Evolutionary conservation across 2,888 invertebrate genomes (phyloP).

Genomic region (Sarcophaga variegata): DNA sequence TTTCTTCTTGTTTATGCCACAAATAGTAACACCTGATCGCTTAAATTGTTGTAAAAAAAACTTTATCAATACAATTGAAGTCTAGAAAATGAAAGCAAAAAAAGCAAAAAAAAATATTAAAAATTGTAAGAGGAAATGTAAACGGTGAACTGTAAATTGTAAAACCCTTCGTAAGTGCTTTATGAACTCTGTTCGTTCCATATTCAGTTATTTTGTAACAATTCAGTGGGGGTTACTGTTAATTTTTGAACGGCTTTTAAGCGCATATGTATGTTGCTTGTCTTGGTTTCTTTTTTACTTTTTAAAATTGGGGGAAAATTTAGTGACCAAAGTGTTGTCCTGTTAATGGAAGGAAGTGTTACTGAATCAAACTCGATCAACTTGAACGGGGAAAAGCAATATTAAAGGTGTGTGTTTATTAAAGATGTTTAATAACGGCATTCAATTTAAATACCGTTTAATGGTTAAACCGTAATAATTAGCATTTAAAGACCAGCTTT

Average conservation of each 20-base stretch:
- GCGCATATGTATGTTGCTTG: neutral
- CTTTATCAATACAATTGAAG: neutral
- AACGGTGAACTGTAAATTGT: neutral
- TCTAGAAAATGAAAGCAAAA: too few species aligned
- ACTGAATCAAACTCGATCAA: constrained; percentile 45
- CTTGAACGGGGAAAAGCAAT: constrained; percentile 27
- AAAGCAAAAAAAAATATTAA: neutral
- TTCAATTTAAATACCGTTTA: constrained; percentile 13
- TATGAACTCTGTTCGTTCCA: neutral
- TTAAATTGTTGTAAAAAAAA: constrained; percentile 32
- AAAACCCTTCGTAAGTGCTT: too few species aligned
- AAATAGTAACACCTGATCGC: constrained; percentile 65
- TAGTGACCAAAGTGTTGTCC: neutral
- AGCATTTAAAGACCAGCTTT: neutral
- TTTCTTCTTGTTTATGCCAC: constrained; percentile 6
- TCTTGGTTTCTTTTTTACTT: neutral
- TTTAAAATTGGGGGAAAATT: neutral
- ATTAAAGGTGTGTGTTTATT: neutral
- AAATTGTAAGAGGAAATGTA: neutral
- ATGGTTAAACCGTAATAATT: constrained; percentile 11
- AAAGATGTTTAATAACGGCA: neutral
- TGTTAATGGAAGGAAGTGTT: constrained; percentile 35
- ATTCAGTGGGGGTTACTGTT: constrained; percentile 38
- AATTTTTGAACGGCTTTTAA: neutral
- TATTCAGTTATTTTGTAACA: neutral